Evolutionary conservation across 2,113 vertebrate species (phyloP).

Genomic region (Mastomys coucha): DNA sequence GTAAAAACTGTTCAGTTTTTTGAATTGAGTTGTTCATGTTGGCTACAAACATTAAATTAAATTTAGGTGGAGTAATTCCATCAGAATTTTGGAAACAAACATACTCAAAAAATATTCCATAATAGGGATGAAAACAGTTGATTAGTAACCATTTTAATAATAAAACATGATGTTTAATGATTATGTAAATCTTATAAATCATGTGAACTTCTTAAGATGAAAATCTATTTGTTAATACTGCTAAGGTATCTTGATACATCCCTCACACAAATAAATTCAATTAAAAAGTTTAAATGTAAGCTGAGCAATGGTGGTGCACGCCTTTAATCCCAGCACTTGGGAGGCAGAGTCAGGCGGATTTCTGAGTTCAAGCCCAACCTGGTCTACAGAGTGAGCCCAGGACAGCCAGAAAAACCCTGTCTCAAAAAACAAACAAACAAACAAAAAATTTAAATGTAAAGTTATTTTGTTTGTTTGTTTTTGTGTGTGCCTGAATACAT

Average conservation of each 20-base stretch:
- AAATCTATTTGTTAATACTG: not conserved
- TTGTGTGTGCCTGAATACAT: not conserved
- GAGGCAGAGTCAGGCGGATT: no score
- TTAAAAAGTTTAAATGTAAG: not conserved
- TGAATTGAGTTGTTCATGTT: conserved; percentile 12
- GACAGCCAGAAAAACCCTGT: no score
- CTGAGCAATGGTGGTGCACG: no score
- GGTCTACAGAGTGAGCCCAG: no score
- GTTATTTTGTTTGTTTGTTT: not conserved
- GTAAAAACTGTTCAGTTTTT: conserved; percentile 85
- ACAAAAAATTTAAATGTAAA: not conserved
- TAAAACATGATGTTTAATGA: not conserved
- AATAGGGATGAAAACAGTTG: not conserved
- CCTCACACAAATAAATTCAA: not conserved
- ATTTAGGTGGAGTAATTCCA: not conserved
- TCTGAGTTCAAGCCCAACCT: no score
- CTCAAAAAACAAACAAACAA: no score
- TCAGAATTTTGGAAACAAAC: conserved; percentile 41
- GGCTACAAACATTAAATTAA: not conserved
- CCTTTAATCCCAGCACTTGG: no score
- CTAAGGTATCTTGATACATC: not conserved
- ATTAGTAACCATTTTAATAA: conserved; percentile 29
- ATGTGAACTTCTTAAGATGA: not conserved
- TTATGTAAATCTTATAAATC: not conserved
- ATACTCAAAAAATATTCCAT: not conserved